Base-by-base conservation (phyloP, 2,113 vertebrate genomes). In the Seriola rivoliana region DNA sequence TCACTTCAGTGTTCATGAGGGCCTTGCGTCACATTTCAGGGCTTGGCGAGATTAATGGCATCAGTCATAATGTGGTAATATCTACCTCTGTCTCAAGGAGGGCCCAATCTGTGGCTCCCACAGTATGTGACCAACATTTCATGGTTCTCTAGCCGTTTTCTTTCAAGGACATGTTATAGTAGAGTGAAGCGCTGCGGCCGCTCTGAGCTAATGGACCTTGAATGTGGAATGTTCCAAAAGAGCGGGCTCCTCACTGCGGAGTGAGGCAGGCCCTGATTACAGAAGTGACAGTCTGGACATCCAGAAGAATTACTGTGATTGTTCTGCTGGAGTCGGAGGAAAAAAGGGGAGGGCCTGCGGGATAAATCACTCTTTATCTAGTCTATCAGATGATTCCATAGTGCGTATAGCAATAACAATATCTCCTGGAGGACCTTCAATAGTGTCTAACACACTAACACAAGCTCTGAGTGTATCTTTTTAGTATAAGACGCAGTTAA, bases 121-220 rank as follows among this genome's bases (percentile, higher is more conserved):
- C 66, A 58, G 9, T 62, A 55, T 52, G 44, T 67, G 75, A 65
- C 52, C 50, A 46, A 71, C 50, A 52, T 69, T 78, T 71, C 72
- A 66, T 71, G 77, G 75, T 71, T 81, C 78, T 83, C 77, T 46
- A 73, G 71, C 69, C 25, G 58, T 78, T 83, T 78, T 77, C 84
- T 89, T 87, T 92, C 85, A 94, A 93, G 93, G 89, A 86, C 85
- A 76, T 59, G 77, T 67, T 75, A 79, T 69, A 79, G 74, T 60
- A 62, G 71, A 81, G 62, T 75, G 78, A 81, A 78, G 62, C 68
- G 69, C 55, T 4, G 75, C 29, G 11, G 36, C 83, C 12, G 75
- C 85, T 55, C 63, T 17, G 58, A 89, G 90, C 82, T 94, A 95
- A 93, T 93, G 91, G 86, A 91, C 80, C 93, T 91, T 93, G 91